Evolutionary conservation across 2,888 invertebrate genomes (phyloP).

Genomic region (Hydrotaea cyrtoneurina): DNA sequence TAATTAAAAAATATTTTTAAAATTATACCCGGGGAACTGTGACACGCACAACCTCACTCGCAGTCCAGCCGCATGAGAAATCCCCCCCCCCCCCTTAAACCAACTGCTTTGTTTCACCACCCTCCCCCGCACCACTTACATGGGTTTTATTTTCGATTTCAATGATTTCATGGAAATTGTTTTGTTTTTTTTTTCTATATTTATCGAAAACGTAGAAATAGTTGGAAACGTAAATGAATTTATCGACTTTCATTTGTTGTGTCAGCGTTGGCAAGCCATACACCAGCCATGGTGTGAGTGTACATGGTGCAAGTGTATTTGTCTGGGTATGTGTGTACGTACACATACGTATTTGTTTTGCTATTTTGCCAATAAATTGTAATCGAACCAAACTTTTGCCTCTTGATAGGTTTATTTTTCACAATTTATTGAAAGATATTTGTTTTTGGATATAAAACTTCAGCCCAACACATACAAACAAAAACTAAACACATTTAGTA

Average conservation of each 20-base stretch:
- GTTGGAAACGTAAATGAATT: constrained; percentile 8
- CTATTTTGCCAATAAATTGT: constrained; percentile 29
- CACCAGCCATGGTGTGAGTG: not conserved
- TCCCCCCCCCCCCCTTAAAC: not conserved
- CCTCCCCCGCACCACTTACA: not conserved
- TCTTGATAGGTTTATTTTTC: constrained; percentile 24
- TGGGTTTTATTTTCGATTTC: not conserved
- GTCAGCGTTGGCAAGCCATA: not conserved
- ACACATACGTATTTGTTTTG: constrained; percentile 5
- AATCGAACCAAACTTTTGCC: constrained; percentile 14
- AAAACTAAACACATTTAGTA: too few species aligned
- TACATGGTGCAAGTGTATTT: not conserved
- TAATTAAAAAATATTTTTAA: constrained; percentile 19
- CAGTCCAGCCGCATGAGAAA: not conserved
- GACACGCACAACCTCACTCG: not conserved
- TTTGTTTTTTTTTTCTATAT: not conserved
- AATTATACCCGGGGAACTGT: not conserved
- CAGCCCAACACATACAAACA: not conserved
- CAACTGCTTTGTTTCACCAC: too few species aligned
- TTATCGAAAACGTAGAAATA: not conserved
- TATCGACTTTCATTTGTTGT: not conserved
- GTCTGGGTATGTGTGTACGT: not conserved
- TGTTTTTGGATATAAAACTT: constrained; percentile 18
- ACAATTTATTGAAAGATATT: constrained; percentile 25
- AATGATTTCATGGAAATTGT: not conserved